Evolutionary conservation across 2,113 vertebrate species (phyloP), one percentile per base, ranked within the genome.

Genomic region (Poeciliopsis occidentalis): DNA sequence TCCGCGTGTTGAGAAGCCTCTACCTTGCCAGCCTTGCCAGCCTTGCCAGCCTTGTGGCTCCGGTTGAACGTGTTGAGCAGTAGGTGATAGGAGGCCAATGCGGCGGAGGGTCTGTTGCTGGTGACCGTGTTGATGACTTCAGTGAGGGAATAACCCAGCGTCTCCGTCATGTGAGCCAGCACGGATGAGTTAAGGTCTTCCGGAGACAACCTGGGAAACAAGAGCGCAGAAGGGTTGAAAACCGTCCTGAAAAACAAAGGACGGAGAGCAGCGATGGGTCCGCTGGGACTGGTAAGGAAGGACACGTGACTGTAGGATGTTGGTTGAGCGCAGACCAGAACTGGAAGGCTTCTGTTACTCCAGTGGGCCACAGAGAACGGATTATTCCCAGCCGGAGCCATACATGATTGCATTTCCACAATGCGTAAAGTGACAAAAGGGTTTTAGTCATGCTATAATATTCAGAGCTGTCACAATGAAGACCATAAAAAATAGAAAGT

Each of bases 1-100:
- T 79, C 47, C 12, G 13, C 37, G 31, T 68, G 39, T 3, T 47
- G 29, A 31, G 47, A 70, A 0, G 6, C 30, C 19, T 60, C 57
- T 64, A 90, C 95, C 94, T 96, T 95, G 64, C 47, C 69, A 78
- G 72, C 80, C 84, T 90, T 95, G 64, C 47, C 69, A 78, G 72
- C 80, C 84, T 90, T 95, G 51, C 0, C 0, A 67, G 90, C 91
- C 82, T 89, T 96, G 83, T 94, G 94, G 67, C 88, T 91, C 67
- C 92, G 92, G 73, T 83, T 79, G 41, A 96, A 88, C 79, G 96
- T 96, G 88, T 93, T 94, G 74, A 96, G 84, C 80, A 97, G 85
- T 73, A 96, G 92, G 79, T 93, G 96, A 39, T 97, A 96, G 44
- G 92, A 93, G 74, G 95, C 93, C 93, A 95, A 95, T 94, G 89